Evolutionary conservation across 2,888 invertebrate genomes (phyloP).

Genomic region (Sphaeridia pumilis): DNA sequence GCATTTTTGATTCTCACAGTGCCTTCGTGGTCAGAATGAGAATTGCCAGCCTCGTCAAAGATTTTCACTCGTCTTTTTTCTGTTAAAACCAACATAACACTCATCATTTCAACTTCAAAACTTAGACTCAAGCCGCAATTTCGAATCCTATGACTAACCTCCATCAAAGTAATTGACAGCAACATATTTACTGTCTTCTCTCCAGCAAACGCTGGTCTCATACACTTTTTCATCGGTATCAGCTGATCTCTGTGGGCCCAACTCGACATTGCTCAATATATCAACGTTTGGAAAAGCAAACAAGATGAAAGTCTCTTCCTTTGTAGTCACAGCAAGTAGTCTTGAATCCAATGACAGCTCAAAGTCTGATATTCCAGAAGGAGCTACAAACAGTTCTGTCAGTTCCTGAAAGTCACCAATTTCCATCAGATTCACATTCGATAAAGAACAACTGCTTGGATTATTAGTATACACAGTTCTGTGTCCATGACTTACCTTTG

Average conservation of each 20-base stretch:
- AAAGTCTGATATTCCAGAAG: slow-evolving; percentile 28
- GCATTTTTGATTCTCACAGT: slow-evolving; percentile 13
- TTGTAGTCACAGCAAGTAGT: slow-evolving; percentile 25
- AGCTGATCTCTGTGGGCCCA: slow-evolving; percentile 3
- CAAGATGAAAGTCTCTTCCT: slow-evolving; percentile 20
- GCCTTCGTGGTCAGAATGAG: slow-evolving; percentile 27
- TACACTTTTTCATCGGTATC: slow-evolving; percentile 8
- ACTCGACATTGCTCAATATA: slow-evolving; percentile 19
- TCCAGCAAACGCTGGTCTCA: slow-evolving; percentile 19
- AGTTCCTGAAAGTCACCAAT: slow-evolving; percentile 9
- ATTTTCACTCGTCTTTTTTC: slow-evolving; percentile 18
- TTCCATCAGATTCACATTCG: not conserved
- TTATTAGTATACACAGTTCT: not conserved
- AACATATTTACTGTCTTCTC: slow-evolving; percentile 30
- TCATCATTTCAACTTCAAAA: not conserved
- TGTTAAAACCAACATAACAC: not conserved
- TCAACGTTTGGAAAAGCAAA: slow-evolving; percentile 29
- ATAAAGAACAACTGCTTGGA: not conserved
- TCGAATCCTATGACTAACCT: not conserved
- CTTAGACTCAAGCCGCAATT: not conserved
- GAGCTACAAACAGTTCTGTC: slow-evolving; percentile 31
- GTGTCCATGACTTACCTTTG: slow-evolving; percentile 1
- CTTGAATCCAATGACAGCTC: slow-evolving; percentile 31
- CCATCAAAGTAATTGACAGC: slow-evolving; percentile 23
- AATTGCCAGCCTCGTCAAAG: slow-evolving; percentile 28